Conservation (phyloP, 2,797 vertebrate genomes). For the Gallinago nigripennis region DNA sequence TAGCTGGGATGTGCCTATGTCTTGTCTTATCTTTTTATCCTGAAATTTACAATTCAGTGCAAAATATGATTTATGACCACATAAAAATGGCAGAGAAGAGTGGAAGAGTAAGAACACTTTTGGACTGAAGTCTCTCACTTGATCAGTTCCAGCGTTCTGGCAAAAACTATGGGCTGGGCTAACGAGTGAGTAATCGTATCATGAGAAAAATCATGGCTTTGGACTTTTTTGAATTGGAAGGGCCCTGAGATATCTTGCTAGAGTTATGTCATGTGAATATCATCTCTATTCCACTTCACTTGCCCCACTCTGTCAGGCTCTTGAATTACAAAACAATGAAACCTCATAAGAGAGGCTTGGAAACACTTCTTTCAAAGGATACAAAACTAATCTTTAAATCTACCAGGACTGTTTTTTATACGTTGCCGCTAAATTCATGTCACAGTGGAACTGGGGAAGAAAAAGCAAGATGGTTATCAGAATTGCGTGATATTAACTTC, state of each 20-base stretch:
- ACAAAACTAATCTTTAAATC: slow-evolving; percentile 31
- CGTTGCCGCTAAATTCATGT: slow-evolving; percentile 12
- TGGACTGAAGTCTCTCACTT: neutral
- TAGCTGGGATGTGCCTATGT: neutral
- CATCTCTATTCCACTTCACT: neutral
- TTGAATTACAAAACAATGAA: neutral
- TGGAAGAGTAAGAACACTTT: neutral
- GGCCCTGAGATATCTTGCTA: neutral
- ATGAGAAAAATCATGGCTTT: neutral
- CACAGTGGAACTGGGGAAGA: neutral
- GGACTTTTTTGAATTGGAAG: neutral
- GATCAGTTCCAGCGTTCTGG: neutral
- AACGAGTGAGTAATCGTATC: neutral
- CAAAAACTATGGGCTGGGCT: neutral
- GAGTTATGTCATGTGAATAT: neutral
- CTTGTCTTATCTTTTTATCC: neutral
- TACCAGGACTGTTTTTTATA: neutral
- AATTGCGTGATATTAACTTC: slow-evolving; percentile 29
- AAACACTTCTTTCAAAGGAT: neutral
- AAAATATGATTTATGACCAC: neutral
- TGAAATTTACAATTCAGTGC: neutral
- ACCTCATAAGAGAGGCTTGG: neutral
- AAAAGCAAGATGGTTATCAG: slow-evolving; percentile 26
- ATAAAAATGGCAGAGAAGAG: neutral
- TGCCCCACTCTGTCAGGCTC: neutral